phyloP scores from a whole-genome alignment of 2,888 invertebrate species.

The Philopedon plagiatum region DNA sequence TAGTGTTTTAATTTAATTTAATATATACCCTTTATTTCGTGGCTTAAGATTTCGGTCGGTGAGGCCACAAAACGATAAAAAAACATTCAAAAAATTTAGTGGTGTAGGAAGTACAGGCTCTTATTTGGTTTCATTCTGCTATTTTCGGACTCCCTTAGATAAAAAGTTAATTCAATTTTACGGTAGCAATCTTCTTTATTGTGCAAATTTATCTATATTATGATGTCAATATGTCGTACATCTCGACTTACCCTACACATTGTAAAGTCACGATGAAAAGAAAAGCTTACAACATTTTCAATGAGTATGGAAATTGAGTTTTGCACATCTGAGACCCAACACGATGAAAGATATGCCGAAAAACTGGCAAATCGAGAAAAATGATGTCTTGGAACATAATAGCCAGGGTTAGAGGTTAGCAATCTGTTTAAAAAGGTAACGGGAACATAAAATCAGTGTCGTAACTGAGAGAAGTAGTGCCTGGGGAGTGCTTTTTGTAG shows the following conservation, averaged over 20 bases:
- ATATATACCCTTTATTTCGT: too few relatives aligned
- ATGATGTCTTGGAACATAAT: slow-evolving; percentile 33
- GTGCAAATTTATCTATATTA: slow-evolving; percentile 28
- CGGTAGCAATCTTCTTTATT: slow-evolving; percentile 12
- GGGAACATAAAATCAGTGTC: slow-evolving; percentile 24
- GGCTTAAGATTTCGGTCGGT: too few relatives aligned
- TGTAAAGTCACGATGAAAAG: slow-evolving; percentile 26
- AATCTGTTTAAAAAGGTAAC: slow-evolving; percentile 38
- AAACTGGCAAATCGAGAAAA: slow-evolving; percentile 34
- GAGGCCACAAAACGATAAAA: too few relatives aligned
- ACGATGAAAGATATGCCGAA: slow-evolving; percentile 28
- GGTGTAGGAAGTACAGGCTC: too few relatives aligned
- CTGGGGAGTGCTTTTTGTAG: slow-evolving; percentile 17
- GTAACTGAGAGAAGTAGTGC: slow-evolving; percentile 14
- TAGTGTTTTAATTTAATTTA: too few relatives aligned
- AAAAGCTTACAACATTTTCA: slow-evolving; percentile 25
- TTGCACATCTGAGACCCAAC: slow-evolving; percentile 26
- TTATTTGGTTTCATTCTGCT: too few relatives aligned
- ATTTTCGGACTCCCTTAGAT: background rate
- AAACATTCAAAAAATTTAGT: too few relatives aligned
- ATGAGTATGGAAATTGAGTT: slow-evolving; percentile 36
- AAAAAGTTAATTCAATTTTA: slow-evolving; percentile 31
- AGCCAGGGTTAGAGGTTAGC: slow-evolving; percentile 35
- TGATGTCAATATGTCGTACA: slow-evolving; percentile 32
- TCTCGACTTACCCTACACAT: slow-evolving; percentile 16